Evolutionary conservation across 2,113 vertebrate genomes (phyloP).

Genomic region (Scortum barcoo): DNA sequence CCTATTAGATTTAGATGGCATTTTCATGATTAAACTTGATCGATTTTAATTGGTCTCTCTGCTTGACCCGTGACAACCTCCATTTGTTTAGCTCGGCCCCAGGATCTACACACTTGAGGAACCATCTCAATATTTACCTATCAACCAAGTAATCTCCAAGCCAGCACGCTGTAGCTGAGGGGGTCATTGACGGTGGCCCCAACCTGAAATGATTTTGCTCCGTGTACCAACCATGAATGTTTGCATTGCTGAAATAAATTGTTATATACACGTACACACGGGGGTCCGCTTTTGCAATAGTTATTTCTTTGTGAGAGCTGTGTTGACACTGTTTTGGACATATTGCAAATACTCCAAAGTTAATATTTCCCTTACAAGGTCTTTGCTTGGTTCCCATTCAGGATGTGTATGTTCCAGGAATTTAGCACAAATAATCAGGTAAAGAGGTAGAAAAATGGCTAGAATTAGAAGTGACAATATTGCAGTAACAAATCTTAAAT

Average conservation of each 20-base stretch:
- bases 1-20: neutral
- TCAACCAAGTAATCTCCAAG: slow-evolving; percentile 22
- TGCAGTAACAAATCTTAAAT: slow-evolving; percentile 8
- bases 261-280: slow-evolving; percentile 47
- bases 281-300: slow-evolving; percentile 16
- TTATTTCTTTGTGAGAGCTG: slow-evolving; percentile 31
- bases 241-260: slow-evolving; percentile 59
- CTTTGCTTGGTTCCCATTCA: slow-evolving; percentile 45
- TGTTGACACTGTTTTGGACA: slow-evolving; percentile 65
- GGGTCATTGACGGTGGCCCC: slow-evolving; percentile 30
- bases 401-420: slow-evolving; percentile 43
- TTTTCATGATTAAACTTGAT: slow-evolving; percentile 16
- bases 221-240: slow-evolving; percentile 51
- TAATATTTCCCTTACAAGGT: slow-evolving; percentile 68
- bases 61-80: neutral
- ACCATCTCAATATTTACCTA: slow-evolving; percentile 67
- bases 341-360: slow-evolving; percentile 53
- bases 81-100: slow-evolving; percentile 22
- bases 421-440: slow-evolving; percentile 42
- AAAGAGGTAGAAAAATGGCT: neutral
- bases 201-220: slow-evolving; percentile 32
- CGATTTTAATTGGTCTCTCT: slow-evolving; percentile 29
- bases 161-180: slow-evolving; percentile 1
- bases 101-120: slow-evolving; percentile 62
- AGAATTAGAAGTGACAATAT: neutral